These are phyloP conservation scores for Bryconaethiops microstoma DNA, from an alignment of 2,797 vertebrate genomes.

Conservation along the genomic window DNA sequence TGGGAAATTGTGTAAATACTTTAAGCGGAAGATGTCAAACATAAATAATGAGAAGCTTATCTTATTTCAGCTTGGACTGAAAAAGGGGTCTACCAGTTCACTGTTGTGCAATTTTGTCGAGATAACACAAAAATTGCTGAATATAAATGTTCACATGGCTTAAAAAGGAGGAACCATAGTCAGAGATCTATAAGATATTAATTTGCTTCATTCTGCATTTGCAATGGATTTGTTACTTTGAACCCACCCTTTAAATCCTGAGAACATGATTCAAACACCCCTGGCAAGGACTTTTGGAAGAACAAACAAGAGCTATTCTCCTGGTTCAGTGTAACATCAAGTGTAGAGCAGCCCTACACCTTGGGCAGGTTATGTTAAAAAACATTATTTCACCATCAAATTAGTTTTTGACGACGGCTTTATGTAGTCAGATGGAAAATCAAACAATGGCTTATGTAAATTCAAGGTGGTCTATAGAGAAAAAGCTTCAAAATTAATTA, in stretches of 20 bases:
- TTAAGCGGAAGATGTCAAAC: neutral
- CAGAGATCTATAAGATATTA: neutral
- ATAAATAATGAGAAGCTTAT: neutral
- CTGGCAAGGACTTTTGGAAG: neutral
- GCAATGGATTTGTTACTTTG: neutral
- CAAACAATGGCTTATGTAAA: slow-evolving; percentile 52
- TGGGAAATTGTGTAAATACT: no score
- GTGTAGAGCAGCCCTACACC: neutral
- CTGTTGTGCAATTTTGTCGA: neutral
- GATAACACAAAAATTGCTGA: neutral
- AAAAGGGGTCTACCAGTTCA: neutral
- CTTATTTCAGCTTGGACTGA: neutral
- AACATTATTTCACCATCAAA: slow-evolving; percentile 36
- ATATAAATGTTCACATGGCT: neutral
- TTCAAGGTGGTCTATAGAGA: slow-evolving; percentile 39
- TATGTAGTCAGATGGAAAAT: slow-evolving; percentile 51
- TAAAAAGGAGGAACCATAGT: neutral
- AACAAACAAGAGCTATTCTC: neutral
- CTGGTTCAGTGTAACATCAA: neutral
- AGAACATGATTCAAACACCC: neutral
- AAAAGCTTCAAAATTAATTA: slow-evolving; percentile 50
- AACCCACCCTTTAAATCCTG: slow-evolving; percentile 5
- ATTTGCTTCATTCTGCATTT: neutral
- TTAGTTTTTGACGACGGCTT: slow-evolving; percentile 31
- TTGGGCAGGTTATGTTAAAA: slow-evolving; percentile 15